A percentile compares a stretch with the other conserved stretches of the same genome.
Conservation (phyloP, 2,797 vertebrate genomes). For the Chlorospingus semifuscus region DNA sequence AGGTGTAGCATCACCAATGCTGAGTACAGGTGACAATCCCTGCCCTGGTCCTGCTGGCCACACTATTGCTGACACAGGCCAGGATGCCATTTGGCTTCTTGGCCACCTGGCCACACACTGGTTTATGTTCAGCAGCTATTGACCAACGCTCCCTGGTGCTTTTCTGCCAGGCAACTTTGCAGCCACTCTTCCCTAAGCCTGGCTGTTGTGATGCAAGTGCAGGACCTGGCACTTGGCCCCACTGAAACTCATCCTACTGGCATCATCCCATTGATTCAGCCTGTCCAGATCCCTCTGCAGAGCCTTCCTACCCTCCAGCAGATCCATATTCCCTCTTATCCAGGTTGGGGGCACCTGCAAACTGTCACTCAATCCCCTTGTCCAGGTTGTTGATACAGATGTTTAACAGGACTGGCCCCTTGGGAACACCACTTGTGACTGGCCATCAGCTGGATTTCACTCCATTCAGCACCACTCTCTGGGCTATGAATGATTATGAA, state of each 20-base stretch:
- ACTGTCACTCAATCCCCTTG: background rate
- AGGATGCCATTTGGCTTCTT: background rate
- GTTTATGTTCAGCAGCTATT: background rate
- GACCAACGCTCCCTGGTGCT: background rate
- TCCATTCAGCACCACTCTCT: background rate
- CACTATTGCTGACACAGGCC: background rate
- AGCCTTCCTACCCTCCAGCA: background rate
- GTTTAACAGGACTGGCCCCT: background rate
- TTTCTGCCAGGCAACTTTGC: background rate
- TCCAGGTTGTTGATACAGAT: background rate
- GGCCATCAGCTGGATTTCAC: background rate
- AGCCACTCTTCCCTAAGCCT: background rate
- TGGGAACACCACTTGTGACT: background rate
- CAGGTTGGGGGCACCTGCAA: background rate
- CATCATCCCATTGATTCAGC: fast-evolving
- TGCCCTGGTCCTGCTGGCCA: background rate
- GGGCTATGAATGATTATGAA: background rate
- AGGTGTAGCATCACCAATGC: background rate
- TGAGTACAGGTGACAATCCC: fast-evolving
- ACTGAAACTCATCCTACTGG: background rate
- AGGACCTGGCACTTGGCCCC: background rate
- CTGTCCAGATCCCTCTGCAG: background rate
- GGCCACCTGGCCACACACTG: fast-evolving
- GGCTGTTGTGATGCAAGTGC: background rate
- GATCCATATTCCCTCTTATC: background rate